Percentiles rank a stretch among this genome's conserved stretches.
phyloP scores from a whole-genome alignment of 2,888 invertebrate genomes.

The Amphipoea oculea region DNA sequence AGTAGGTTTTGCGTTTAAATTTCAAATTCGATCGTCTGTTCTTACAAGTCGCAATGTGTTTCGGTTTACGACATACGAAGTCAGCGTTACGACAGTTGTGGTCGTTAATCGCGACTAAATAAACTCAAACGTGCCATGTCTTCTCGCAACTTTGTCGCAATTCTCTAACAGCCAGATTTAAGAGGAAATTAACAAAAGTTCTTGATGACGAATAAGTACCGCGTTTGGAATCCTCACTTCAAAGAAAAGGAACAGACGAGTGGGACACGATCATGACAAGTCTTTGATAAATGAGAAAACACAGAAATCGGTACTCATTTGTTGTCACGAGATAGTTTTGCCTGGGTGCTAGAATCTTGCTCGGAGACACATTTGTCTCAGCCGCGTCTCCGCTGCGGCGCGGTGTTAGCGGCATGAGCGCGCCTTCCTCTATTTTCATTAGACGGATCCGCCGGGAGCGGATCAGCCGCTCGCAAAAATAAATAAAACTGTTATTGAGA shows the following conservation, averaged over 20 bases:
- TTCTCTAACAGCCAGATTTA: constrained; percentile 65
- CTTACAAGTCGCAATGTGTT: constrained; percentile 70
- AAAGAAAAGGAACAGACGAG: constrained; percentile 29
- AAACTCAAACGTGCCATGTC: constrained; percentile 66
- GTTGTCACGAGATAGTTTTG: constrained; percentile 36
- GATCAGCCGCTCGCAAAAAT: constrained; percentile 89
- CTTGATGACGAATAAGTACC: constrained; percentile 42
- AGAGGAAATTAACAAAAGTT: constrained; percentile 55
- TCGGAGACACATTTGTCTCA: constrained; percentile 69
- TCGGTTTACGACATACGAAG: constrained; percentile 72
- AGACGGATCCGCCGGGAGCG: constrained; percentile 85
- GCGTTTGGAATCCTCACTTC: constrained; percentile 37
- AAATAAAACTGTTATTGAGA: constrained; percentile 91
- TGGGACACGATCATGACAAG: constrained; percentile 11
- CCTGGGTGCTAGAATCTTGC: constrained; percentile 36
- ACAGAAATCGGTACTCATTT: constrained; percentile 29
- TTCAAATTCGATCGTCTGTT: constrained; percentile 51
- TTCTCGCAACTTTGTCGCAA: constrained; percentile 75
- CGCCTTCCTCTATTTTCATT: constrained; percentile 87
- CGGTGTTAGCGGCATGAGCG: constrained; percentile 72
- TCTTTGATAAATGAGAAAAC: constrained; percentile 18
- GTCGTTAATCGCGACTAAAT: constrained; percentile 76
- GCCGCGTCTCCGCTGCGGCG: constrained; percentile 58
- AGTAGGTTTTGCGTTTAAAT: constrained; percentile 9
- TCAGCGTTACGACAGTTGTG: constrained; percentile 72